Evolutionary conservation across 2,888 invertebrate genomes (phyloP), one percentile per base, ranked within the genome.

Genomic region (Chymomyza procnemis): DNA sequence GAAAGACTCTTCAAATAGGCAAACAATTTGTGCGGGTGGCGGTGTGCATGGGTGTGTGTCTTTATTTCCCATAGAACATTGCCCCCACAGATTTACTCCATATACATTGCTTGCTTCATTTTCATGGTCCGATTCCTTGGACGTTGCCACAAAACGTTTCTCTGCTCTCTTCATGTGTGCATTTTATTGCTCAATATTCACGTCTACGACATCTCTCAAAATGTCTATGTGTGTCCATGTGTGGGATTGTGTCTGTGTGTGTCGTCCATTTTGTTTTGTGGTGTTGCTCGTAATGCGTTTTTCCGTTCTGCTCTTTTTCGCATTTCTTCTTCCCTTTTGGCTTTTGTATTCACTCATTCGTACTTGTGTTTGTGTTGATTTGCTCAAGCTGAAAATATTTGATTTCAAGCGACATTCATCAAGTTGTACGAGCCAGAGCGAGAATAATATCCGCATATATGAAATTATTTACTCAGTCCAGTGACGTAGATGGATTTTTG

Each of bases 381-480:
- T 74, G 69, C 22, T 64, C 74, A 74, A 74, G 75, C 71, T 59
- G 79, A 66, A 83, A 78, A 69, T 80, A 69, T 72, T 67, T 70
- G 60, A 58, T 69, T 61, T 56, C 52, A 47, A 12, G 46, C 4
- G 69, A 70, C 81, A 84, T 84, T 80, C 80, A 71, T 80, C 84
- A 84, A 71, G 71, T 71, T 73, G 77, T 18, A 16, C 48, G 48
- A 26, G 26, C 1, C 26, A 26, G 34, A 5, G 34, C 34, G 34
- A n/a, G n/a, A 16, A 6, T 66, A 81, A 62, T 71, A 59, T 71
- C 60, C 60, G 8, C 68, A 41, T 67, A 74, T 83, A 80, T 73
- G 80, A 72, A 70, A 80, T 78, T 80, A 70, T 78, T 50, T n/a
- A 50, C 16, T 16, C 75, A 77, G 26, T 16, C 6, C 26, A 26